phyloP scores from a whole-genome alignment of 1,140 invertebrate species.

The Drosophila persimilis region DNA sequence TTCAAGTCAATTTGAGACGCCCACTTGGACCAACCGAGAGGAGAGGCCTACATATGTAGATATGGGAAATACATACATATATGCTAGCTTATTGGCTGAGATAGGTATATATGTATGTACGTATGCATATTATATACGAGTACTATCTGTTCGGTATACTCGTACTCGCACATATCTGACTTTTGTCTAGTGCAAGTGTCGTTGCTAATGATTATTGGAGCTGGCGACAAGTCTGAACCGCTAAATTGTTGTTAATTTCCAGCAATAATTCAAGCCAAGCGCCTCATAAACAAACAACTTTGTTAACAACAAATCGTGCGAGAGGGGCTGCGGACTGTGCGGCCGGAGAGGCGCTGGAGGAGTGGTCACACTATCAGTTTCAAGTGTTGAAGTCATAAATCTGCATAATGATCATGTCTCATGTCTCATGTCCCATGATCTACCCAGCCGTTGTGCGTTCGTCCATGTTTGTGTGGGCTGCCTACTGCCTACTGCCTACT shows the following conservation, averaged over 20 bases:
- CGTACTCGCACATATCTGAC: constrained; percentile 12
- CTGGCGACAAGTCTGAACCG: constrained; percentile 59
- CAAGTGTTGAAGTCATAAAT: constrained; percentile 79
- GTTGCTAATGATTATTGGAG: constrained; percentile 65
- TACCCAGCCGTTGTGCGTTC: constrained; percentile 19
- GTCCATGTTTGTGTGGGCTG: constrained; percentile 2
- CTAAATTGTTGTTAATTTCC: constrained; percentile 70
- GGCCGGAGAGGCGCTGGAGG: background rate
- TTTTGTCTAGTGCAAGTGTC: constrained; percentile 42
- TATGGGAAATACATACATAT: constrained; percentile 3
- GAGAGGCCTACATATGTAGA: constrained; percentile 40
- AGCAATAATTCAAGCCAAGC: constrained; percentile 68
- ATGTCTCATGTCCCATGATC: background rate
- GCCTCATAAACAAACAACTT: constrained; percentile 78
- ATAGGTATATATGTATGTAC: background rate
- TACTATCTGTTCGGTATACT: constrained; percentile 1
- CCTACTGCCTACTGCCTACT: background rate
- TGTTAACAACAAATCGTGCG: constrained; percentile 50
- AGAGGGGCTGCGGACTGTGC: background rate
- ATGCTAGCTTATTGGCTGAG: background rate
- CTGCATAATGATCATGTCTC: constrained; percentile 60
- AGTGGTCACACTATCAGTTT: constrained; percentile 55
- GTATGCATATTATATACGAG: background rate
- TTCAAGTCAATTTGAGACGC: constrained; percentile 69
- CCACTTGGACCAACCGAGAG: constrained; percentile 39